A percentile compares a stretch with the other conserved stretches of the same genome.
phyloP scores from a whole-genome alignment of 2,888 invertebrate genomes.

The Tipula vernalis region DNA sequence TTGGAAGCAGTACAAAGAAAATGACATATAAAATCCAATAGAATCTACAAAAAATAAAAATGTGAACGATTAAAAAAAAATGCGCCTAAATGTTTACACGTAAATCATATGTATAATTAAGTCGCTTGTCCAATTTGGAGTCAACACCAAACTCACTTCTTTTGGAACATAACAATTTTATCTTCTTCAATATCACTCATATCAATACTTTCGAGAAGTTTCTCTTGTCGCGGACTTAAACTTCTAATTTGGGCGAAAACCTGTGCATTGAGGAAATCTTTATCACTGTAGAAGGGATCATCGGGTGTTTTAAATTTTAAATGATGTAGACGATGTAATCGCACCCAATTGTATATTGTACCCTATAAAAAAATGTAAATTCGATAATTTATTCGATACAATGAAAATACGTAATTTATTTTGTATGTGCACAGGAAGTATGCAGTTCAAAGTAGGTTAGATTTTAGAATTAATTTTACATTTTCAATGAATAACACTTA shows the following conservation, averaged over 20 bases:
- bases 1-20: conserved; percentile 52
- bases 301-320: conserved; percentile 59
- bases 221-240: conserved; percentile 50
- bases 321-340: conserved; percentile 71
- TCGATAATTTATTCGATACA: neutral
- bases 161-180: conserved; percentile 68
- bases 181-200: conserved; percentile 70
- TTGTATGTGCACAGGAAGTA: neutral
- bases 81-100: neutral
- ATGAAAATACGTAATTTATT: neutral
- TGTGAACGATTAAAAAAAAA: neutral
- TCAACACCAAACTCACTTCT: conserved; percentile 43
- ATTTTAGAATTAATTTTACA: neutral
- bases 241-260: conserved; percentile 54
- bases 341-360: conserved; percentile 72
- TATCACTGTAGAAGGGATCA: conserved; percentile 68
- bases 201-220: conserved; percentile 53
- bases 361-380: conserved; percentile 43
- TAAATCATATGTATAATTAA: neutral
- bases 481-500: conserved; percentile 36
- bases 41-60: conserved; percentile 37
- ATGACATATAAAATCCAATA: conserved; percentile 55
- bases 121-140: neutral
- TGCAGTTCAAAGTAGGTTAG: neutral
- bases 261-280: conserved; percentile 74